Evolutionary conservation across 37 sponge, comb jelly and placozoan species (phyloP), one percentile per base, ranked within the genome.

Genomic region (Geodia barretti): DNA sequence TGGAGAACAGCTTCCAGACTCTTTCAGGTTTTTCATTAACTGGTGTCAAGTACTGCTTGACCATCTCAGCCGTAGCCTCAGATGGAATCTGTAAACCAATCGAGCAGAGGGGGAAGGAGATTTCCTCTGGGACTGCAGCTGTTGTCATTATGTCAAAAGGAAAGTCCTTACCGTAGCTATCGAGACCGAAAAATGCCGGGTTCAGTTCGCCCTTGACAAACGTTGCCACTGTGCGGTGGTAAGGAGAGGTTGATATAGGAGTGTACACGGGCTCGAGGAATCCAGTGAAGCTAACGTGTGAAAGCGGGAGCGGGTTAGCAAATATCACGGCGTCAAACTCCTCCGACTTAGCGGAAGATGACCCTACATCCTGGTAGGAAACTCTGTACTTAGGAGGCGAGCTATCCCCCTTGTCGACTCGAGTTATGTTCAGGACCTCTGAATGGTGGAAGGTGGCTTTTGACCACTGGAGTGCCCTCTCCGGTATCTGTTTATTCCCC

Each of bases 1-100:
- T 77, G 3, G 87, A 75, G 58, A 93, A 96, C 3, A 96, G 68
- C 38, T 96, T 96, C 85, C 87, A 96, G 14, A 85, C 78, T 39
- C 85, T 73, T 0, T 29, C 47, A 20, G 83, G 88, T 3, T 88
- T 70, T 25, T 77, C 81, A 1, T 68, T 30, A 41, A 85, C 60
- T 0, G 85, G 79, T 31, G 82, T 91, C 24, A 38, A 31, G 41
- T 73, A 84, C 42, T 92, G 63, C n/a, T 41, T 32, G 17, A 76
- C 79, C 4, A 85, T 63, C 1, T 81, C 60, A 42, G 84, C 72
- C 3, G 73, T 40, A 19, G 81, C 72, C 19, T 89, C 82, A 8
- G 87, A 89, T 0, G 97, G 91, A 33, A 79, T 70, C 28, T 90
- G 60, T 14, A 79, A 31, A n/a, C 64, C 84, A 39, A 90, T 72